Conservation (phyloP, 2,797 vertebrate species). For the Scolopax bukidnonensis region DNA sequence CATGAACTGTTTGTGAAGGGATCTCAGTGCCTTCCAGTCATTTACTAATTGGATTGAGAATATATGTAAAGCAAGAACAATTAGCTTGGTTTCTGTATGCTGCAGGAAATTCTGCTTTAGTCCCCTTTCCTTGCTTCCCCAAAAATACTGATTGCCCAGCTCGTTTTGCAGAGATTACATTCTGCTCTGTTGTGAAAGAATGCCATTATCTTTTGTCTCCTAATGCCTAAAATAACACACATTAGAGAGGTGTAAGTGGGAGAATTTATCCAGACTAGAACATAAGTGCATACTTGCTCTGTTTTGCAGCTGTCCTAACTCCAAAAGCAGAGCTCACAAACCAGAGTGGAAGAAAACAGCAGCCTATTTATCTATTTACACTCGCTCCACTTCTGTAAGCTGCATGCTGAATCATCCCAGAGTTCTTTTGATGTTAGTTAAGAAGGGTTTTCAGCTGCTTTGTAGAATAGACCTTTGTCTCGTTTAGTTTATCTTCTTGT, state of each 20-base stretch:
- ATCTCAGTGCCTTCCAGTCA: neutral
- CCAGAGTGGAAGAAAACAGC: neutral
- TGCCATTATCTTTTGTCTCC: neutral
- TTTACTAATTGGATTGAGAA: neutral
- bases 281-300: neutral
- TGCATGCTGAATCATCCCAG: neutral
- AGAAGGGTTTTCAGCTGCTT: neutral
- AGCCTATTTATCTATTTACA: constrained; percentile 3
- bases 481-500: neutral
- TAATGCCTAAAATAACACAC: neutral
- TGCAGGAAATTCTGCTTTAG: neutral
- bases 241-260: neutral
- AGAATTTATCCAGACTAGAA: neutral
- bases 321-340: constrained; percentile 9
- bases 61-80: neutral
- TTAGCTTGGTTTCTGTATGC: neutral
- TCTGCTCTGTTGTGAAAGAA: neutral
- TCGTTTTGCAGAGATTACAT: neutral
- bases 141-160: neutral
- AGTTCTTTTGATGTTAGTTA: neutral
- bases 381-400: constrained; percentile 22
- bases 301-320: neutral
- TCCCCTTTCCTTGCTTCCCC: neutral
- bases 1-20: neutral
- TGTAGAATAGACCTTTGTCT: neutral